Evolutionary conservation across 2,113 vertebrate genomes (phyloP), one percentile per base, ranked within the genome.

Genomic region (Lamprotornis superbus): DNA sequence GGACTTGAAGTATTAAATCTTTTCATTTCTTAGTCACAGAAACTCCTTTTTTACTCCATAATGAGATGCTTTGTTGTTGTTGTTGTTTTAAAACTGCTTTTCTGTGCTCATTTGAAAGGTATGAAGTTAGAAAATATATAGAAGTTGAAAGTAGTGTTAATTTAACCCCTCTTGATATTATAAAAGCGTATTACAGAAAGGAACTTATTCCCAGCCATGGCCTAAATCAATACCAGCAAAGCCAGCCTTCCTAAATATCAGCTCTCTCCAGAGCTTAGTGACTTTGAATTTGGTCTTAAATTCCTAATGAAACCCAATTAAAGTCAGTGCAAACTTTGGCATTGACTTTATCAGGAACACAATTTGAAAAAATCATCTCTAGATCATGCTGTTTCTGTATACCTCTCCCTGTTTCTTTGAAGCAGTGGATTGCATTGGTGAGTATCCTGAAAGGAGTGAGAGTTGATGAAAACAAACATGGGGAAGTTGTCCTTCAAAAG

Each of bases 11-110:
- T 30, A 35, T 70, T 37, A 79, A 71, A 39, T 57, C 47, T 83
- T 79, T 87, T 89, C 59, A 68, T 94, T 79, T 74, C 91, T 90
- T 65, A 79, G 89, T 73, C 57, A 89, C 16, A 59, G 61, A 92
- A 79, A 68, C 10, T 33, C 31, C 24, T 77, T 82, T 76, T 82
- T 47, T 12, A 3, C 12, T 39, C 24, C n/a, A 37, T 83, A 87
- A 90, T 89, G 83, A 94, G 57, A 52, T 61, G 49, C 70, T 97
- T 83, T 94, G 71, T 83, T 73, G 52, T 42, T 73, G 52, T 42
- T 67, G 67, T 80, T 90, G 61, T 53, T 88, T 94, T 78, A 78
- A 83, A 91, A 53, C 53, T 87, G 19, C 15, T 80, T 87, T 91
- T 91, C 55, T 67, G 28, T 81, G 64, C 25, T 84, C 23, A 65